These are phyloP conservation scores for Morelia viridis DNA, from an alignment of 2,797 vertebrate genomes.

Conservation along the genomic window DNA sequence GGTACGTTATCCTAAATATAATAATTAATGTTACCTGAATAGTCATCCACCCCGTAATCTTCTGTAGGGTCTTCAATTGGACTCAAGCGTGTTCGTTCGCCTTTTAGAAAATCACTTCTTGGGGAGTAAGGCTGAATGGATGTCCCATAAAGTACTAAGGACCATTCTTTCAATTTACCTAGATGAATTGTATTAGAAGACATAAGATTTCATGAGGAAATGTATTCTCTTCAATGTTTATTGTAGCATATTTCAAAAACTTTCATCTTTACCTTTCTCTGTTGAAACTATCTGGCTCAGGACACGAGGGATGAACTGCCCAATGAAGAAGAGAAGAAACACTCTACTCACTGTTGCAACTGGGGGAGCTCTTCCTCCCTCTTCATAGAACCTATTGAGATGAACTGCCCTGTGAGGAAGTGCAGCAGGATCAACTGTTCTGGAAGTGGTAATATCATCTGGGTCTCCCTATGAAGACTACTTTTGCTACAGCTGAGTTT, in stretches of 20 bases:
- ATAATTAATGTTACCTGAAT: conserved; percentile 68
- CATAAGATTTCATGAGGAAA: not conserved
- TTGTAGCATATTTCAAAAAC: not conserved
- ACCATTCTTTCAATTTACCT: conserved; percentile 99
- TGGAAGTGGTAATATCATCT: not conserved
- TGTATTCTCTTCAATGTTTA: not conserved
- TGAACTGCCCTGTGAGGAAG: not conserved
- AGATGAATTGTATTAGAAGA: not conserved
- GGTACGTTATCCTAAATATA: not conserved
- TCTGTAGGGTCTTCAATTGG: conserved; percentile 77
- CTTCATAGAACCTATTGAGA: not conserved
- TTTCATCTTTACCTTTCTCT: not conserved
- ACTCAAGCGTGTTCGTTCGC: conserved; percentile 84
- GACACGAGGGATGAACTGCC: not conserved
- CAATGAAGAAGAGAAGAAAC: not conserved
- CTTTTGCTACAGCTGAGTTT: not conserved
- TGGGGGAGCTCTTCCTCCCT: not conserved
- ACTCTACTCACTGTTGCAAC: not conserved
- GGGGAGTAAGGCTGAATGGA: conserved; percentile 91
- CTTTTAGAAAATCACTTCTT: conserved; percentile 78
- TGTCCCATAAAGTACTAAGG: conserved; percentile 94
- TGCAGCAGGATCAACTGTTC: not conserved
- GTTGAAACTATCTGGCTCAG: not conserved
- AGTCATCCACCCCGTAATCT: conserved; percentile 77
- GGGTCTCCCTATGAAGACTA: not conserved